Evolutionary conservation across 2,888 invertebrate species (phyloP).

Genomic region (Saturnia japonica): DNA sequence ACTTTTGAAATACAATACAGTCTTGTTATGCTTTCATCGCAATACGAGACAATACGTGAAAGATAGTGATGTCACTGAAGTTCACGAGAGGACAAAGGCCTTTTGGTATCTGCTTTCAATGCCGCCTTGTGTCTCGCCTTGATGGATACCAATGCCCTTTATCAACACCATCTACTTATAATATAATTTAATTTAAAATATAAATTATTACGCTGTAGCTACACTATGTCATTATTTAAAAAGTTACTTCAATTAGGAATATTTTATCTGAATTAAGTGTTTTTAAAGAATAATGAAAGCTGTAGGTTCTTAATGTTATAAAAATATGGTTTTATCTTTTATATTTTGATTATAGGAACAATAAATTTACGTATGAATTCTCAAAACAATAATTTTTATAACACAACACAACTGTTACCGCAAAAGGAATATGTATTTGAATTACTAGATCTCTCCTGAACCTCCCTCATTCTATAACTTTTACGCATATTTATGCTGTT

Average conservation of each 20-base stretch:
- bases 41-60: conserved; percentile 13
- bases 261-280: background rate
- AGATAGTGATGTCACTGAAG: conserved; percentile 22
- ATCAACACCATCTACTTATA: conserved; percentile 1
- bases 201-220: background rate
- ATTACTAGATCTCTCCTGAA: too few relatives aligned
- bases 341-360: background rate
- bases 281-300: background rate
- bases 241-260: background rate
- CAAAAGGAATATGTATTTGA: background rate
- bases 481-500: too few relatives aligned
- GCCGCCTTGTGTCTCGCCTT: conserved; percentile 19
- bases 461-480: too few relatives aligned
- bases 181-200: background rate
- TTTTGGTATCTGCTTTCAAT: conserved; percentile 21
- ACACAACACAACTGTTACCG: background rate
- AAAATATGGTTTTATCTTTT: background rate
- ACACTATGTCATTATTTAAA: background rate
- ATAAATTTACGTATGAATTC: background rate
- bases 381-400: background rate
- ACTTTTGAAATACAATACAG: conserved; percentile 20
- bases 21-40: conserved; percentile 20
- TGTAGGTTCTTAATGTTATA: background rate
- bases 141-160: conserved; percentile 18
- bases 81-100: conserved; percentile 30